Evolutionary conservation across 2,797 vertebrate genomes (phyloP).

Genomic region (Gambusia yucatana): DNA sequence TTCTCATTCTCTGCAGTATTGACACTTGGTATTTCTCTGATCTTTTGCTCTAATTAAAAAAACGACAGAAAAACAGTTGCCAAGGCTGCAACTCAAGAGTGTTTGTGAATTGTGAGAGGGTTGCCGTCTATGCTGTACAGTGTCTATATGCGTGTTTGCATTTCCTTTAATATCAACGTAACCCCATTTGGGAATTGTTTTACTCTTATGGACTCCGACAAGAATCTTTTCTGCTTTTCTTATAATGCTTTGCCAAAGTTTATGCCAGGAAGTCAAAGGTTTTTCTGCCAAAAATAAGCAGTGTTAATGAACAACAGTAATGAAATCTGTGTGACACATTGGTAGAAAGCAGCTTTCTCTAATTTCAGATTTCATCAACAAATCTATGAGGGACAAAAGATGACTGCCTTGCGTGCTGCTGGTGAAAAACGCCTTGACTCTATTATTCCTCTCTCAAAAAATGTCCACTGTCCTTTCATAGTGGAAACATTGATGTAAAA

Average conservation of each 20-base stretch:
- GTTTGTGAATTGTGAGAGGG: slow-evolving; percentile 52
- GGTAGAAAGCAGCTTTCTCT: slow-evolving; percentile 2
- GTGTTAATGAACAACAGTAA: slow-evolving; percentile 10
- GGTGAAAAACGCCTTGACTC: not conserved
- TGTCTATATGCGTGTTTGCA: slow-evolving; percentile 19
- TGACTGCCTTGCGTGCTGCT: not conserved
- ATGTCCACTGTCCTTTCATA: not conserved
- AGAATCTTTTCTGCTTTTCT: not conserved
- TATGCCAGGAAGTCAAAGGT: slow-evolving; percentile 26
- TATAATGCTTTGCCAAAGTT: slow-evolving; percentile 19
- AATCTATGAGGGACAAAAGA: not conserved
- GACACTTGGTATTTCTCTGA: slow-evolving; percentile 86
- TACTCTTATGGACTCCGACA: slow-evolving; percentile 25
- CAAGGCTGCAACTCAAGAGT: slow-evolving; percentile 56
- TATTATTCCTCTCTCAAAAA: not conserved
- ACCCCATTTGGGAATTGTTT: slow-evolving; percentile 18
- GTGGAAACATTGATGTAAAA: not conserved
- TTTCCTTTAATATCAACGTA: not conserved
- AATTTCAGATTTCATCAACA: slow-evolving; percentile 18
- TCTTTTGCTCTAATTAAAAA: slow-evolving; percentile 84
- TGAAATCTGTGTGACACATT: slow-evolving; percentile 7
- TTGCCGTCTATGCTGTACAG: slow-evolving; percentile 24
- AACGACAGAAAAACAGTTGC: slow-evolving; percentile 78
- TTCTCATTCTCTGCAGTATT: slow-evolving; percentile 77
- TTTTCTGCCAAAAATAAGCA: not conserved